Evolutionary conservation across 2,113 vertebrate species (phyloP), one percentile per base, ranked within the genome.

Genomic region (Ochotona princeps): DNA sequence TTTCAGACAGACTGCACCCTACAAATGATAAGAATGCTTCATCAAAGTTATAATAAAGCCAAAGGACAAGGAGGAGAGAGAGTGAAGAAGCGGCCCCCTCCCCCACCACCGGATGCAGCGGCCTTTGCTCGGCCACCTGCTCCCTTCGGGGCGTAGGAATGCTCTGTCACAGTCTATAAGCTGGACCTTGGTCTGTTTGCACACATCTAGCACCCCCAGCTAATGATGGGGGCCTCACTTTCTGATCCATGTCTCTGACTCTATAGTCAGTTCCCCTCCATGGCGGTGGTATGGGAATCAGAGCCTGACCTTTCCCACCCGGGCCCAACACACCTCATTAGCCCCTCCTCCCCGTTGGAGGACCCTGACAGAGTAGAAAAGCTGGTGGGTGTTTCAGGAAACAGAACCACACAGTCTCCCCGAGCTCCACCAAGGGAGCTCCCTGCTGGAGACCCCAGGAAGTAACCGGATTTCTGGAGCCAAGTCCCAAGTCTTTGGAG

Each of bases 161-260:
- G 98, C 97, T 96, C 96, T 95, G 99, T 99, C 99, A 99, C 99
- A 98, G 98, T 98, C 97, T 89, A 89, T 98, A 98, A 98, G 92
- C 98, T 96, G 99, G 98, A 99, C 99, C 98, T 99, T 99, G 99
- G 98, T 96, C 98, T 97, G 94, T 98, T 95, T 97, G 98, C 97
- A 98, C 98, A 98, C 97, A 35, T 97, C 97, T 81, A 80, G 97
- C 96, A 79, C 89, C 97, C 96, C 92, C 79, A 35, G 96, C 97
- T 98, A 98, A 98, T 98, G 97, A 97, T 97, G 94, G 97, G 93
- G 97, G 96, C 94, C 95, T 97, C 97, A 96, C 97, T 98, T 98
- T 97, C 98, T 98, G 98, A 97, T 98, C 98, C 97, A 96, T 91
- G 93, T 98, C 97, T 98, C 97, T 97, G 92, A 93, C 92, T 96